Percentiles rank a stretch among this genome's conserved stretches.
These are phyloP conservation scores for Aselliscus stoliczkanus DNA, from an alignment of 2,797 vertebrate species.

Conservation along the genomic window DNA sequence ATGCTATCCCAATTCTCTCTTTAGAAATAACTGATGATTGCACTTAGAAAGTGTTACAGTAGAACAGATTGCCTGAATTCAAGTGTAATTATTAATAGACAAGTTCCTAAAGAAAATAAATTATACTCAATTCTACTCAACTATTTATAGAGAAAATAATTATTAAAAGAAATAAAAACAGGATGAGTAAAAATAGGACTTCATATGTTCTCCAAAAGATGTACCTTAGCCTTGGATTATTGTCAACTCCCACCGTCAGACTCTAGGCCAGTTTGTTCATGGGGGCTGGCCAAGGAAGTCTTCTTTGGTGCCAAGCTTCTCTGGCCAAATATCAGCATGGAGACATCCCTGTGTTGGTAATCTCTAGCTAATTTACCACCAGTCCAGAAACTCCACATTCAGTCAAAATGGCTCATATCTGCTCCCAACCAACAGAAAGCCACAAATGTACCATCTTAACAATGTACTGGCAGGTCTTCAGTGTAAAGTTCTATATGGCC, in stretches of 20 bases:
- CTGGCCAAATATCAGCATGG: conserved; percentile 38
- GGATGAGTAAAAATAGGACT: neutral
- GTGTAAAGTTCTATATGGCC: neutral
- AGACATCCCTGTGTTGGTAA: neutral
- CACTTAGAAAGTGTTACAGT: neutral
- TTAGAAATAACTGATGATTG: conserved; percentile 7
- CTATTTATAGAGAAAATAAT: neutral
- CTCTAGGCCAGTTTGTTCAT: conserved; percentile 38
- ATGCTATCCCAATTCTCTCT: neutral
- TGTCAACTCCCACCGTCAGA: conserved; percentile 17
- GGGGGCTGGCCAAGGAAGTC: conserved; percentile 12
- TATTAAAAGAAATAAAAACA: neutral
- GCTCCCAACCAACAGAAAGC: neutral
- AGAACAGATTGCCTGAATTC: neutral
- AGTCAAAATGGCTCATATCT: neutral
- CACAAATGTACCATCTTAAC: neutral
- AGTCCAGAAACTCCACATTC: neutral
- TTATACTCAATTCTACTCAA: neutral
- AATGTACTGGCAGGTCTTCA: neutral
- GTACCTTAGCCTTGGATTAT: neutral
- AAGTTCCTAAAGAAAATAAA: neutral
- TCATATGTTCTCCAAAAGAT: neutral
- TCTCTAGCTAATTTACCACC: conserved; percentile 31
- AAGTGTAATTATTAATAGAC: neutral
- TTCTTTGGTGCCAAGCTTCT: conserved; percentile 51